These are phyloP conservation scores for Hirtodrosophila histrioides DNA, from an alignment of 2,888 invertebrate species.

Conservation along the genomic window DNA sequence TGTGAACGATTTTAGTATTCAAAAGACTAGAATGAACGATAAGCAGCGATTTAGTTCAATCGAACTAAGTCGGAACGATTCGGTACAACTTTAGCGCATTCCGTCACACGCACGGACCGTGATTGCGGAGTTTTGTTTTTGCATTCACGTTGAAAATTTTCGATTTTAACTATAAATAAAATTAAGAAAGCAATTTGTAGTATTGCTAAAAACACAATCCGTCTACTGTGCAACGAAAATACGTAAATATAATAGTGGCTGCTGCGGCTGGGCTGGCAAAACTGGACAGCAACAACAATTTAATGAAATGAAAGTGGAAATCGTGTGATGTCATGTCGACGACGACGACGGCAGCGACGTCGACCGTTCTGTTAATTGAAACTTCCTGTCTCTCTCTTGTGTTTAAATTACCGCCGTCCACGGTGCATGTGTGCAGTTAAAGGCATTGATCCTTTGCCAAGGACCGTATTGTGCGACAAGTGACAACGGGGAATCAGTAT, in stretches of 20 bases:
- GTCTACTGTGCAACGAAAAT: constrained; percentile 69
- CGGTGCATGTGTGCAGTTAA: constrained; percentile 29
- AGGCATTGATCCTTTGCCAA: constrained; percentile 33
- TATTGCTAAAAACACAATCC: constrained; percentile 43
- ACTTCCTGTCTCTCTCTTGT: constrained; percentile 60
- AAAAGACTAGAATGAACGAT: no score
- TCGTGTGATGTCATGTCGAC: constrained; percentile 70
- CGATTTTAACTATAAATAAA: constrained; percentile 35
- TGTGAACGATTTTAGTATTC: not conserved
- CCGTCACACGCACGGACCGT: constrained; percentile 70
- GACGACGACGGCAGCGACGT: constrained; percentile 40
- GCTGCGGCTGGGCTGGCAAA: constrained; percentile 24
- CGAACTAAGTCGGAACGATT: no score
- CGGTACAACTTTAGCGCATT: constrained; percentile 36
- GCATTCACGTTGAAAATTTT: constrained; percentile 60
- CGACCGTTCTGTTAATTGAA: constrained; percentile 73
- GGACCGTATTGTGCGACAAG: constrained; percentile 37
- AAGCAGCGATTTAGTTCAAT: no score
- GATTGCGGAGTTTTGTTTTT: constrained; percentile 73
- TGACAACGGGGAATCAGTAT: constrained; percentile 30
- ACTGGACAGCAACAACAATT: constrained; percentile 47
- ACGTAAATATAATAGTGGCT: constrained; percentile 34
- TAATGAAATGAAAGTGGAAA: constrained; percentile 66
- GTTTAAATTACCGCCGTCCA: constrained; percentile 26
- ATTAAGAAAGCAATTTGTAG: constrained; percentile 2